These are phyloP conservation scores for Chaetops frenatus DNA, from an alignment of 2,113 vertebrate species.

Conservation along the genomic window DNA sequence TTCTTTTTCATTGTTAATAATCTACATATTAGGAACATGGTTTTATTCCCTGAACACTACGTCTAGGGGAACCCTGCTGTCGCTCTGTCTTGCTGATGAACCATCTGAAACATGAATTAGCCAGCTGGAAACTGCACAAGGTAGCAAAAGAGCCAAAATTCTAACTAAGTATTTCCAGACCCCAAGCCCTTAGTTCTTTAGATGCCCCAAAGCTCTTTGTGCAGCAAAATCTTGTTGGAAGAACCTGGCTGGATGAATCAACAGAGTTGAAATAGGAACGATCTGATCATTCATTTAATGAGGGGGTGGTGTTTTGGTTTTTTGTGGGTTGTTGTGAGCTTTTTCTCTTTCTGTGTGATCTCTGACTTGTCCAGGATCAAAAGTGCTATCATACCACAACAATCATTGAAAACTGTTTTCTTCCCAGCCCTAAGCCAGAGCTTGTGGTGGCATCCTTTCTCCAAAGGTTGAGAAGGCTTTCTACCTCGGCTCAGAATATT, in stretches of 20 bases:
- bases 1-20: background rate
- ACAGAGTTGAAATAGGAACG: background rate
- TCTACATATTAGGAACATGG: background rate
- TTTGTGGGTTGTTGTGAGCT: background rate
- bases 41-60: background rate
- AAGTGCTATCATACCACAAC: background rate
- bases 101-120: background rate
- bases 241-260: background rate
- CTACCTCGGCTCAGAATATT: background rate
- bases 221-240: background rate
- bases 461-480: background rate
- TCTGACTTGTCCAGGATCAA: background rate
- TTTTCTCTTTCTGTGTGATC: background rate
- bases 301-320: background rate
- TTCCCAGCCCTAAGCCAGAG: background rate
- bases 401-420: background rate
- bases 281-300: background rate
- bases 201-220: background rate
- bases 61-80: background rate
- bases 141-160: background rate
- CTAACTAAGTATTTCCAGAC: background rate
- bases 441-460: background rate
- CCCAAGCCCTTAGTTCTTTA: background rate
- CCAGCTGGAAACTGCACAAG: background rate
- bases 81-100: background rate